Evolutionary conservation across 2,888 invertebrate species (phyloP), one percentile per base, ranked within the genome.

Genomic region (Notodonta dromedarius): DNA sequence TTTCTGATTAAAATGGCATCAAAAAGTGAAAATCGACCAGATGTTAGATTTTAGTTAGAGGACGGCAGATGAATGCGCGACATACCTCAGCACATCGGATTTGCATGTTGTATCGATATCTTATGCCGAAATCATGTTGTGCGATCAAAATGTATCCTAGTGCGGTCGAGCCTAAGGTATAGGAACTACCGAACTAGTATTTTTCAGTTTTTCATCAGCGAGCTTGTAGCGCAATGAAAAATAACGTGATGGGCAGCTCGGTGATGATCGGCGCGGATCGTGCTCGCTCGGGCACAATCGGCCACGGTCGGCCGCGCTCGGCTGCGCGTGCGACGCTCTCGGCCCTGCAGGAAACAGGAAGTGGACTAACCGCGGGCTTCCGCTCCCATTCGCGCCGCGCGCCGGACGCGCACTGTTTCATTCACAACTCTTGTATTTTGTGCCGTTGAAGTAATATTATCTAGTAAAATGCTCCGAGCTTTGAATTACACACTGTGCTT

Each of bases 351-450:
- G 93, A 93, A 92, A 93, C 93, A 92, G 93, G 93, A 93, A 93
- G 93, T 93, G 91, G 90, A 92, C 90, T 93, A 93, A 93, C 93
- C 93, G 92, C 93, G 88, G 83, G 89, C 86, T 92, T 93, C 93
- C 93, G 93, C 93, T 93, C 93, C 91, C 93, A 93, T 91, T 93
- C 90, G 93, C 85, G 78, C 78, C 81, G 78, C 79, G 75, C 79
- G 82, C 80, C 86, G 86, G 85, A 84, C 87, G 88, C 88, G 84
- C 86, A 84, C 87, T 87, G 89, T 89, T 90, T 89, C 89, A 89
- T 91, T 91, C 90, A 88, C 82, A 77, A 82, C 82, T 81, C 80
- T 83, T 78, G 83, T 84, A 85, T 88, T 88, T 86, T 84, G 82
- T 85, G 79, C 82, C 74, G 82, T 82, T 86, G 79, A 82, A 85